Percentiles rank a stretch among this genome's conserved stretches.
phyloP scores from a whole-genome alignment of 2,888 invertebrate species.

The Metallyticus violacea region DNA sequence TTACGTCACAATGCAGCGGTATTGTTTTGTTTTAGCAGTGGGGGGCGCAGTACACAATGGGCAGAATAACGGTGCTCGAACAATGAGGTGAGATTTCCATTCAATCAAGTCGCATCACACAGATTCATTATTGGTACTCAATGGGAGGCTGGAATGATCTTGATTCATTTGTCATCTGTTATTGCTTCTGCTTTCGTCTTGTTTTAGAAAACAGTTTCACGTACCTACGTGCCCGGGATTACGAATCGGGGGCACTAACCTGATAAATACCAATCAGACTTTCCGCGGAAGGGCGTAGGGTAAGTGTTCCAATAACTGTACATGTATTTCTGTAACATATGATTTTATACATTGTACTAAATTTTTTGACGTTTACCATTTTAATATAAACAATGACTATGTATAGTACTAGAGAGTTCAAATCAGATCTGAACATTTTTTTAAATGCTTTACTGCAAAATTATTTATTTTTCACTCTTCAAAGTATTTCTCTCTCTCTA shows the following conservation, averaged over 20 bases:
- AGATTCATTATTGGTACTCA: background rate
- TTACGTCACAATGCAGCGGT: background rate
- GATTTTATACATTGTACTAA: no score
- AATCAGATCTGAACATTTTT: no score
- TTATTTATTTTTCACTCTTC: no score
- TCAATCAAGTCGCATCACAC: conserved; percentile 6
- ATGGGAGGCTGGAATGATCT: conserved; percentile 1
- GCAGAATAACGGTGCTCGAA: background rate
- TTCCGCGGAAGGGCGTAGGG: background rate
- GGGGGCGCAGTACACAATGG: background rate
- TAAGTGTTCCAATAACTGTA: no score
- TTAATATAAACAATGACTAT: no score
- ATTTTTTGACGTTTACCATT: no score
- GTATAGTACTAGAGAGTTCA: no score
- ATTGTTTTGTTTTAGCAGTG: background rate
- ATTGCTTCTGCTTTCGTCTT: background rate
- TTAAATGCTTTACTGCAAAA: no score
- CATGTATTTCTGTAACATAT: no score
- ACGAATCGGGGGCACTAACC: background rate
- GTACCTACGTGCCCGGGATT: background rate
- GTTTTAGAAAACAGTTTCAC: background rate
- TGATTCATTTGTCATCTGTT: conserved; percentile 7
- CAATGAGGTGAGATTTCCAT: conserved; percentile 2
- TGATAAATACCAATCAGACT: background rate
- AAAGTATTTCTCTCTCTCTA: no score